Evolutionary conservation across 2,888 invertebrate genomes (phyloP), one percentile per base, ranked within the genome.

Genomic region (Pammene fasciana): DNA sequence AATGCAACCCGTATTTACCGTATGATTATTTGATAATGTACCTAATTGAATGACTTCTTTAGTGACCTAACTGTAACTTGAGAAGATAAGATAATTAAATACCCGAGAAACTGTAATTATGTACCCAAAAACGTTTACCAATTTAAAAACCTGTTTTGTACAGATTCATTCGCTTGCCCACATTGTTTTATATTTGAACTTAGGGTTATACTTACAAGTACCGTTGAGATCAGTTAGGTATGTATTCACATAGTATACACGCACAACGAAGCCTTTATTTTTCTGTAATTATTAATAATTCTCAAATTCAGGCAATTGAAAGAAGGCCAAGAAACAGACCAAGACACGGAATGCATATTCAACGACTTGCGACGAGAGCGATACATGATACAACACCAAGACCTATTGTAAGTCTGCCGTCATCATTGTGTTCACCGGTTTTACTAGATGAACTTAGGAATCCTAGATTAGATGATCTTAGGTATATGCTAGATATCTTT

Each of bases 311-410:
- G 82, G 41, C 43, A 72, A 43, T 52, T 56, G 5, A 76, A 76
- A 55, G 75, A 76, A 45, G 71, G 14, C 18, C 71, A 74, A 41
- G 75, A 77, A 5, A n/a, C 52, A 1, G 83, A 82, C 8, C 64
- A 52, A 48, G 72, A 76, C 0, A 72, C 87, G 0, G 88, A 90
- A 41, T 92, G 90, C 61, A 84, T 92, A 55, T 86, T 84, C 78
- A 91, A 92, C 70, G 92, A 93, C 72, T 73, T 93, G 62, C 76
- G 90, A 55, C 80, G 79, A 26, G 90, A 90, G 66, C 81, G 90
- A 80, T 93, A 88, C 67, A 79, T 82, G 68, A 82, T 92, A 61
- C 84, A 81, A 0, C 83, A 87, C 72, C 93, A 93, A 73, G 87
- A 93, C 75, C 78, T 92, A 18, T 78, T 91, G 93, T 93, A 75